Conservation (phyloP, 35 echinoderm and acorn worm species). For the Ophioderma brevispina region DNA sequence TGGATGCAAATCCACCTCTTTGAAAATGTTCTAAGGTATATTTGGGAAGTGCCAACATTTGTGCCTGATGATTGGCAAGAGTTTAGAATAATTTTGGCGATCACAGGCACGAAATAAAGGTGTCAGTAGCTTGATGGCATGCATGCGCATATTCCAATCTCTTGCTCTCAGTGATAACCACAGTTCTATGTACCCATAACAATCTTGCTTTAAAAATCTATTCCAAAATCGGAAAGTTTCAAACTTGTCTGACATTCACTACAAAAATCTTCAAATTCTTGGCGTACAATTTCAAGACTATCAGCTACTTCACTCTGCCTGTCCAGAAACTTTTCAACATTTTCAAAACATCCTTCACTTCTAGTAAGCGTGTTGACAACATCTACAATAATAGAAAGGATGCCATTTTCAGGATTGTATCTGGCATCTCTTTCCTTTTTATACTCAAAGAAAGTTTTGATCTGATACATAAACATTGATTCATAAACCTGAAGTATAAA, state of each 20-base stretch:
- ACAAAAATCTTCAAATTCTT: background rate
- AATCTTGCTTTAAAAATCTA: slow-evolving; percentile 33
- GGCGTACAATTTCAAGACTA: background rate
- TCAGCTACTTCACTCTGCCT: background rate
- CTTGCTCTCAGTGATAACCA: slow-evolving; percentile 31
- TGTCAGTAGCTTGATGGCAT: slow-evolving; percentile 45
- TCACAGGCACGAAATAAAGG: slow-evolving; percentile 68
- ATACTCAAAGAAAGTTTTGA: background rate
- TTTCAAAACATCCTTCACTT: background rate
- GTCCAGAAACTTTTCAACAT: background rate
- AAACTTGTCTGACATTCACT: slow-evolving; percentile 5
- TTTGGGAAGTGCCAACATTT: slow-evolving; percentile 34
- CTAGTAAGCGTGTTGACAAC: background rate
- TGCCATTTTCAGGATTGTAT: background rate
- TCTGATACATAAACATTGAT: background rate
- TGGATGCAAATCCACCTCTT: slow-evolving; percentile 62
- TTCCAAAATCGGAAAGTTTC: slow-evolving; percentile 47
- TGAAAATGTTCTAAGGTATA: slow-evolving; percentile 52
- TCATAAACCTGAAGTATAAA: background rate
- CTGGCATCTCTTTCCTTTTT: background rate
- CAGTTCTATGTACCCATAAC: slow-evolving; percentile 39
- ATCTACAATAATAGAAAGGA: background rate
- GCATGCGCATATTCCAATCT: slow-evolving; percentile 44
- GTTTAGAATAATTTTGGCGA: slow-evolving; percentile 49
- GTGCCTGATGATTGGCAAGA: slow-evolving; percentile 61